phyloP scores from a whole-genome alignment of 1,140 invertebrate genomes.

The Hypothenemus hampei region DNA sequence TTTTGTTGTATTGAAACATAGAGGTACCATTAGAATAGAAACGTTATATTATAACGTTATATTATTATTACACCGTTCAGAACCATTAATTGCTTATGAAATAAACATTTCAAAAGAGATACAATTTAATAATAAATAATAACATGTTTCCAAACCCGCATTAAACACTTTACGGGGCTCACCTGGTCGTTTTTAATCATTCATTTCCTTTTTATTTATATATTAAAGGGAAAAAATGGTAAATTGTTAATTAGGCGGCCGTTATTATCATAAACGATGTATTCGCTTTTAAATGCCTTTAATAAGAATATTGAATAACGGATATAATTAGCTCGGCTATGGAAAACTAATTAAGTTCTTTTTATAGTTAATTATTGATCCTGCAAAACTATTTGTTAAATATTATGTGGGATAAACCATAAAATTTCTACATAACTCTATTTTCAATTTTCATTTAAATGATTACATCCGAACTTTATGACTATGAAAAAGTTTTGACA shows the following conservation, averaged over 20 bases:
- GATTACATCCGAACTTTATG: too few relatives aligned
- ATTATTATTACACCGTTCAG: background rate
- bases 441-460: too few relatives aligned
- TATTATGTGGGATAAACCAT: too few relatives aligned
- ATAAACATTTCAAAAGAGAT: slow-evolving; percentile 29
- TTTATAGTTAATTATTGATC: slow-evolving; percentile 23
- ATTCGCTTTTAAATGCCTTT: slow-evolving; percentile 23
- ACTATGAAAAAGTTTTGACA: too few relatives aligned
- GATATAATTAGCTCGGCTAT: slow-evolving; percentile 21
- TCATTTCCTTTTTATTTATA: slow-evolving; percentile 29
- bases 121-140: slow-evolving; percentile 39
- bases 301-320: slow-evolving; percentile 28
- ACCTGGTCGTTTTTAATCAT: slow-evolving; percentile 33
- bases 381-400: slow-evolving; percentile 17
- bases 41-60: background rate
- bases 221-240: slow-evolving; percentile 26
- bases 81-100: slow-evolving; percentile 23
- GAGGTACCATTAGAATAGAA: background rate
- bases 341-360: slow-evolving; percentile 26
- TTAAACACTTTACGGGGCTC: slow-evolving; percentile 34
- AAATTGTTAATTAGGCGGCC: slow-evolving; percentile 29
- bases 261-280: slow-evolving; percentile 26
- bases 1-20: background rate
- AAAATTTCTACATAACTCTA: too few relatives aligned
- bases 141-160: slow-evolving; percentile 34